Percentiles rank a stretch among this genome's conserved stretches.
Evolutionary conservation across 2,888 invertebrate species (phyloP).

Genomic region (Panopea generosa): DNA sequence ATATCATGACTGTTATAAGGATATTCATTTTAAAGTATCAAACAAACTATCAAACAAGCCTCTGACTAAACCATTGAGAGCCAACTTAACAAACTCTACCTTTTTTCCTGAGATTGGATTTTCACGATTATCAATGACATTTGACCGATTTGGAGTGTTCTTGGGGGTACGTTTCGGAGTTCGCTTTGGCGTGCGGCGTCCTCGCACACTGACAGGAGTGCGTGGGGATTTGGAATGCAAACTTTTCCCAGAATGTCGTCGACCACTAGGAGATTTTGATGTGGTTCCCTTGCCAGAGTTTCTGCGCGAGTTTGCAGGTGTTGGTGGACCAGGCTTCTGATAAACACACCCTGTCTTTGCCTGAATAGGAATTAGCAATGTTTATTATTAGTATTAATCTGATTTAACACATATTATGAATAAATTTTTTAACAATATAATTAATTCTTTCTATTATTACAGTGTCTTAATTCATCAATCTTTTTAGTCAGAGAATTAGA

Average conservation of each 20-base stretch:
- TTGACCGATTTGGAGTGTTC: constrained; percentile 39
- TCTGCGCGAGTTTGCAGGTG: constrained; percentile 69
- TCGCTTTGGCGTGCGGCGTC: constrained; percentile 56
- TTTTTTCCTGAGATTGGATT: constrained; percentile 61
- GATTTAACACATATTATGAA: not conserved
- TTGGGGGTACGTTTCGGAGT: constrained; percentile 42
- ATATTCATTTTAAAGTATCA: too few relatives aligned
- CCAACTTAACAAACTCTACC: constrained; percentile 27
- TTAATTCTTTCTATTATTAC: too few relatives aligned
- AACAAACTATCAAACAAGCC: too few relatives aligned
- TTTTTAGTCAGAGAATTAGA: too few relatives aligned
- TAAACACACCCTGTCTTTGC: constrained; percentile 63
- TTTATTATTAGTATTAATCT: not conserved
- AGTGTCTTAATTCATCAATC: too few relatives aligned
- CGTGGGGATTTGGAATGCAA: constrained; percentile 61
- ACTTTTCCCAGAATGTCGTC: constrained; percentile 37
- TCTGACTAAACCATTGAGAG: too few relatives aligned
- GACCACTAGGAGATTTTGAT: constrained; percentile 48
- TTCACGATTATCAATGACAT: constrained; percentile 14
- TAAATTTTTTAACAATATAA: too few relatives aligned
- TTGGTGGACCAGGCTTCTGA: constrained; percentile 76
- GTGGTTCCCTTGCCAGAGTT: constrained; percentile 51
- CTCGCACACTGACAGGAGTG: constrained; percentile 50
- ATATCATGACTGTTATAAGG: too few relatives aligned
- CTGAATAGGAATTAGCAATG: constrained; percentile 19